phyloP scores from a whole-genome alignment of 2,113 vertebrate species.

The Periophthalmus modestus region DNA sequence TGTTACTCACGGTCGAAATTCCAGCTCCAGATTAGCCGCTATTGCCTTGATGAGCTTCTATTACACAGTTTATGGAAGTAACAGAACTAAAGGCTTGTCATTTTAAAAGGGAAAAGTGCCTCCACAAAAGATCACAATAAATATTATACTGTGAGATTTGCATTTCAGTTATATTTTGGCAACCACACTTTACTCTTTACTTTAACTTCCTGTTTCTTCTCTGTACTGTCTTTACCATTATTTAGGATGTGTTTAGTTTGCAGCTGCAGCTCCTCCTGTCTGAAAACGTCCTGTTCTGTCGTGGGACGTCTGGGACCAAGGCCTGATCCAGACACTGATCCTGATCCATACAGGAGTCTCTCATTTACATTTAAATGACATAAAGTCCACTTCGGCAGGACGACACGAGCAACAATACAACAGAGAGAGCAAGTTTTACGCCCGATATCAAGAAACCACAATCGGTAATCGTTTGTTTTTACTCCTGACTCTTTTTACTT shows the following conservation, averaged over 20 bases:
- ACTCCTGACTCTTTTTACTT: not conserved
- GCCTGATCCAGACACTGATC: conserved; percentile 65
- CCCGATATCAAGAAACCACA: conserved; percentile 22
- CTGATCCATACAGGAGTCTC: conserved; percentile 77
- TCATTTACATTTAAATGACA: conserved; percentile 79
- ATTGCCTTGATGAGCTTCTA: too few species aligned
- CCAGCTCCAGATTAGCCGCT: too few species aligned
- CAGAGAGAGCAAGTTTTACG: conserved; percentile 32
- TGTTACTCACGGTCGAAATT: too few species aligned
- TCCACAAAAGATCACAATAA: too few species aligned
- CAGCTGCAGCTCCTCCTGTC: not conserved
- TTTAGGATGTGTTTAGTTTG: not conserved
- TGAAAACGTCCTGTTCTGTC: not conserved
- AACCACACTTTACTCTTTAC: not conserved
- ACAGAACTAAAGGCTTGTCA: too few species aligned
- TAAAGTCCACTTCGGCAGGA: conserved; percentile 39
- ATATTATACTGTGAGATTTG: too few species aligned
- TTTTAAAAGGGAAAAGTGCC: too few species aligned
- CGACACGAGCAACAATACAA: conserved; percentile 34
- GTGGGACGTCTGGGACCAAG: conserved; percentile 10
- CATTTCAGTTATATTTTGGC: too few species aligned
- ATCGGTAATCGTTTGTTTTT: conserved; percentile 55
- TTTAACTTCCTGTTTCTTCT: not conserved
- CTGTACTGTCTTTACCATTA: not conserved
- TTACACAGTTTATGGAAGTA: too few species aligned